phyloP scores from a whole-genome alignment of 2,888 invertebrate species.

The Acheta domesticus region DNA sequence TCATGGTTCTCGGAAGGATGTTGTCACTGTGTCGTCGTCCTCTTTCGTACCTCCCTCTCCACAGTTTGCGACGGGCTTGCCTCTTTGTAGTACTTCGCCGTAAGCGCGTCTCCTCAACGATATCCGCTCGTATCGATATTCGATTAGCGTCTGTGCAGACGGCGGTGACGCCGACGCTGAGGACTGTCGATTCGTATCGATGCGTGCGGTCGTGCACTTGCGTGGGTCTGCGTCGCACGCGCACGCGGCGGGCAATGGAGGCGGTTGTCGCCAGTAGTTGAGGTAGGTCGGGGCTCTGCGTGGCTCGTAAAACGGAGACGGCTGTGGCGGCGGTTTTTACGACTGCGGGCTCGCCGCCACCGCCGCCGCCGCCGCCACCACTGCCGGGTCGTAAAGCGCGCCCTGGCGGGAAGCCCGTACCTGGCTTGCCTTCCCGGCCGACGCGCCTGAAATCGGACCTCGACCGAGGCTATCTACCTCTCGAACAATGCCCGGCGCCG shows the following conservation, averaged over 20 bases:
- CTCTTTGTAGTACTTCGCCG: background rate
- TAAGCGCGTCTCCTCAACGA: background rate
- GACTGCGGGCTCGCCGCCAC: background rate
- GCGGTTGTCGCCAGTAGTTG: background rate
- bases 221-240: background rate
- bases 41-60: too few relatives aligned
- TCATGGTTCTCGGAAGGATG: too few relatives aligned
- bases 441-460: background rate
- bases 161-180: background rate
- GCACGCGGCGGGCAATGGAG: background rate
- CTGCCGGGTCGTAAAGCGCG: background rate
- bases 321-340: background rate
- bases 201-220: background rate
- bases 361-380: background rate
- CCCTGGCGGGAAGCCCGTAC: slow-evolving; percentile 18
- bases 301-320: background rate
- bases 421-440: background rate
- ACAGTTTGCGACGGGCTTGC: background rate
- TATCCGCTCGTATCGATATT: slow-evolving; percentile 1
- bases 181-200: background rate
- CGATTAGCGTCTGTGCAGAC: background rate
- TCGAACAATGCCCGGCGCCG: too few relatives aligned
- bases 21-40: too few relatives aligned
- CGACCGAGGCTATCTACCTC: too few relatives aligned
- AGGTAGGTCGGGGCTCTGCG: background rate